Conservation (phyloP, 2,888 invertebrate genomes). For the Matsumyia berberina region DNA sequence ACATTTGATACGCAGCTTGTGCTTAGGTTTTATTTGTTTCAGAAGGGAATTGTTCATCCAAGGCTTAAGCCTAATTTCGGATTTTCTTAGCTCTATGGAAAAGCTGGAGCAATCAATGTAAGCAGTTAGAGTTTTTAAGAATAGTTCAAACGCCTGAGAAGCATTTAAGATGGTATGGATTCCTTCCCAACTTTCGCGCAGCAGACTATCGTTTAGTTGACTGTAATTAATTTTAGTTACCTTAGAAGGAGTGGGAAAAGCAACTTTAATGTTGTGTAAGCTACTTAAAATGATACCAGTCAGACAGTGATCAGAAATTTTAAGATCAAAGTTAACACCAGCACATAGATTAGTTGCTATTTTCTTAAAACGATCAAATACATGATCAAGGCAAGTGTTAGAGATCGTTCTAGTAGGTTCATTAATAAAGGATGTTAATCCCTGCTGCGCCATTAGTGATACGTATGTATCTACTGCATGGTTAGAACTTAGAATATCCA, state of each 20-base stretch:
- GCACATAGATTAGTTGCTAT: too few species aligned
- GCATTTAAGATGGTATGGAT: neutral
- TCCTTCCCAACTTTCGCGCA: neutral
- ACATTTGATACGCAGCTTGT: too few species aligned
- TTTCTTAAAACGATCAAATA: too few species aligned
- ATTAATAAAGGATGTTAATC: constrained; percentile 7
- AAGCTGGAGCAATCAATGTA: neutral
- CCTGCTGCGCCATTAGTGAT: too few species aligned
- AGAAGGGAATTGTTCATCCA: neutral
- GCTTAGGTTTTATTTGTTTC: neutral
- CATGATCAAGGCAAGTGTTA: constrained; percentile 24
- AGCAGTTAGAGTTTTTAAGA: neutral
- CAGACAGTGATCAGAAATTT: too few species aligned
- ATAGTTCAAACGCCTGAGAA: neutral
- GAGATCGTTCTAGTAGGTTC: constrained; percentile 15
- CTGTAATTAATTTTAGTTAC: neutral
- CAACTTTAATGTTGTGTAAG: neutral
- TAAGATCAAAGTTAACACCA: too few species aligned
- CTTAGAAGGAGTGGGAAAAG: neutral
- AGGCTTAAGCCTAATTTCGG: neutral
- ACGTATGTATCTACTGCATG: too few species aligned
- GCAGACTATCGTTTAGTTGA: neutral
- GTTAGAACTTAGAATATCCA: too few species aligned
- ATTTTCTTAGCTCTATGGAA: neutral
- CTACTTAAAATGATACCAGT: too few species aligned